Conservation (phyloP, 2,113 vertebrate genomes). For the Hiodon tergisus region DNA sequence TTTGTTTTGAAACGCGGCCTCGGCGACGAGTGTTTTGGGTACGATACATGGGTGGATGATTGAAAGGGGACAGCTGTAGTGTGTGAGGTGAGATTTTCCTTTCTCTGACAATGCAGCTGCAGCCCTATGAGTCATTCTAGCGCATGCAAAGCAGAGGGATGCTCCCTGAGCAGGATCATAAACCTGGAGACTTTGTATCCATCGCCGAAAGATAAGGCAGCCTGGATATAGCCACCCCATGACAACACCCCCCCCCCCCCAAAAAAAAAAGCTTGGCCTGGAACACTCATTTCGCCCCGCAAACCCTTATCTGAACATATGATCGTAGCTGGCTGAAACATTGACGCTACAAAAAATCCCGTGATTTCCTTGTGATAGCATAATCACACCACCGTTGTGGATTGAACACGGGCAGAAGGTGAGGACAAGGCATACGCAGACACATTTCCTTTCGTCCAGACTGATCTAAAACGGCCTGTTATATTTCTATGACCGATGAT, state of each 20-base stretch:
- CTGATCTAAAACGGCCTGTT: not conserved
- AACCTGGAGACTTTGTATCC: slow-evolving; percentile 22
- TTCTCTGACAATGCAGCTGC: slow-evolving; percentile 25
- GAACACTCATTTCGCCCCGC: not conserved
- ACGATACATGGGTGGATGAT: not conserved
- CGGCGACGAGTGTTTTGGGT: not conserved
- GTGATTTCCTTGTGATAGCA: slow-evolving; percentile 17
- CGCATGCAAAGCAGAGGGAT: slow-evolving; percentile 18
- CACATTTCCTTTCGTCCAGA: not conserved
- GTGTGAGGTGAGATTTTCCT: slow-evolving; percentile 19
- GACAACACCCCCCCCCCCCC: not conserved
- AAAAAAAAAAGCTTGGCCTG: slow-evolving; percentile 1
- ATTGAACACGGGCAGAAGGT: not conserved
- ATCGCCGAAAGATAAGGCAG: not conserved
- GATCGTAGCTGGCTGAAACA: not conserved
- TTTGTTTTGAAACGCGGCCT: slow-evolving; percentile 16
- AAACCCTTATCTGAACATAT: not conserved
- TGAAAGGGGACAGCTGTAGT: slow-evolving; percentile 20
- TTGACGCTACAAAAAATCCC: not conserved
- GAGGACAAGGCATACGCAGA: not conserved
- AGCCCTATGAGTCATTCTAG: slow-evolving; percentile 40
- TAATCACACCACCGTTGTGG: not conserved
- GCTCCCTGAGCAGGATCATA: slow-evolving; percentile 25
- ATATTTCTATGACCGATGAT: not conserved
- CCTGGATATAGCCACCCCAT: slow-evolving; percentile 1